phyloP scores from a whole-genome alignment of 2,797 vertebrate genomes.

The Cichlasoma orientale region DNA sequence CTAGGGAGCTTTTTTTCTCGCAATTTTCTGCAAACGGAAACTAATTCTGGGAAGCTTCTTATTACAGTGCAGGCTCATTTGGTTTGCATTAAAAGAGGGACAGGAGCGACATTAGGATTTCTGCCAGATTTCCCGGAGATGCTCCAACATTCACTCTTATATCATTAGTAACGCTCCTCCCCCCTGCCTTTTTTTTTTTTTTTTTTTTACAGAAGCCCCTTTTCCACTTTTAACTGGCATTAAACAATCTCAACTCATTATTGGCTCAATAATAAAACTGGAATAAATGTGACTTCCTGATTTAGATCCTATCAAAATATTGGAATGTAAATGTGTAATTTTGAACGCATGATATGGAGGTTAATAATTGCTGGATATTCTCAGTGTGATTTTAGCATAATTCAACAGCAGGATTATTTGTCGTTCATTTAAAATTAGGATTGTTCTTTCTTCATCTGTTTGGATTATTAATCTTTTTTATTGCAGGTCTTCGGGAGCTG shows the following conservation, averaged over 20 bases:
- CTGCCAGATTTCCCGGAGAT: conserved; percentile 98
- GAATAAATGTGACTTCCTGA: conserved; percentile 80
- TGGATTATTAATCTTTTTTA: conserved; percentile 36
- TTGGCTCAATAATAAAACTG: conserved; percentile 78
- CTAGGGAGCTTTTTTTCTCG: conserved; percentile 80
- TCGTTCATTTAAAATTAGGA: conserved; percentile 53
- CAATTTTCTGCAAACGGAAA: conserved; percentile 99
- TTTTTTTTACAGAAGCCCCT: conserved; percentile 29
- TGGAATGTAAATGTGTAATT: conserved; percentile 77
- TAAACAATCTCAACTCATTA: conserved; percentile 79
- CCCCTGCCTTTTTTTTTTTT: conserved; percentile 22
- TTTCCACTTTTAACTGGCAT: conserved; percentile 74
- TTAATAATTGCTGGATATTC: conserved; percentile 66
- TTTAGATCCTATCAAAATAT: conserved; percentile 80
- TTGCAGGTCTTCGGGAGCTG: conserved; percentile 2
- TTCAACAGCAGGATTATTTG: conserved; percentile 60
- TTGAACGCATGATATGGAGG: conserved; percentile 66
- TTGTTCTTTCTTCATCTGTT: conserved; percentile 61
- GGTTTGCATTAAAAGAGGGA: conserved; percentile 97
- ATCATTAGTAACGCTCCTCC: conserved; percentile 86
- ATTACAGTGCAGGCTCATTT: conserved; percentile 97
- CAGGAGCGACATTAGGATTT: conserved; percentile 99
- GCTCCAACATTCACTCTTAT: conserved; percentile 88
- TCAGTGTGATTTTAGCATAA: conserved; percentile 62
- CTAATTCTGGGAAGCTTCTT: conserved; percentile 99